Base-by-base conservation (phyloP, 2,797 vertebrate genomes). In the Sebastes dallii region DNA sequence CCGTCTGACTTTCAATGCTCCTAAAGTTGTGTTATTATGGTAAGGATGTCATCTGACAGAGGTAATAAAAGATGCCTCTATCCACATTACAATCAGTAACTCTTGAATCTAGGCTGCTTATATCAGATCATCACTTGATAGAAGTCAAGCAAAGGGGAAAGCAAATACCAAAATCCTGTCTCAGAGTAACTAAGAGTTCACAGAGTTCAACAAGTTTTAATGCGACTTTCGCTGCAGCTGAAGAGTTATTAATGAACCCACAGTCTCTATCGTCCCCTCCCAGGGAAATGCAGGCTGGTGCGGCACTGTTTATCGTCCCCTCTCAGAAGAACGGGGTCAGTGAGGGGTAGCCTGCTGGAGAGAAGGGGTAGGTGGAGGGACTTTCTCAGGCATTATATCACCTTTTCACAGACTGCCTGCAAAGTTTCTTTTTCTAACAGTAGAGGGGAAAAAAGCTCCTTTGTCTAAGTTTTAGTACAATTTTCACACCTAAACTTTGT, bases 261-360 rank as follows among this genome's bases (percentile, higher is more conserved):
- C 13, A 22, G 75, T 70, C 78, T 70, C 76, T 91, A 90, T 91
- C 91, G 3, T 73, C 14, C 18, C n/a, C 75, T 32, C 54, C 65
- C 92, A 93, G 90, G 77, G 68, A 77, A 75, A 81, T 42, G 42
- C 3, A 55, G 80, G 77, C 66, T 72, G 75, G 74, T 64, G 65
- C 71, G 1, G 55, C 60, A 24, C 11, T 5, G 36, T 90, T 94
- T 93, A 94, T 94, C 92, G 20, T 65, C 69, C 50, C 75, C 65
- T 66, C 83, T 83, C 92, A 94, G 92, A 83, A 77, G 77, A 88
- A 86, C 68, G 8, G 42, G 81, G 58, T 86, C 84, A 72, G n/a
- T 87, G 88, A 92, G 77, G 94, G 89, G 90, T 77, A 88, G 76
- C 87, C 85, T 86, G 68, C 68, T 46, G 69, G 58, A 87, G 50